Base-by-base conservation (phyloP, 2,888 invertebrate genomes). In the Gari tellinella region DNA sequence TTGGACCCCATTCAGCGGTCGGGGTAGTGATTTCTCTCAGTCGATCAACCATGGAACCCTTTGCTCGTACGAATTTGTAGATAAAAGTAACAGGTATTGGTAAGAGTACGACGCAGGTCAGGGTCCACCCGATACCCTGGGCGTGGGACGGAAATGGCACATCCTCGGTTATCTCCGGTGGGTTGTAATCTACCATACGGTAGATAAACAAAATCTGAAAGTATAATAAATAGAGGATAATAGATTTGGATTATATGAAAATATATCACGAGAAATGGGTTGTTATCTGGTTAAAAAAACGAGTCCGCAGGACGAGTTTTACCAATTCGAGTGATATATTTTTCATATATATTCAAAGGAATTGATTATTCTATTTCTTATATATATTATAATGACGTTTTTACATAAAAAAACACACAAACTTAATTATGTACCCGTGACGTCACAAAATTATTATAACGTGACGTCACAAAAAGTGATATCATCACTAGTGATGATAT, bases 51-150 rank as follows among this genome's bases (percentile, higher is more conserved):
- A 72, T 8, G 31, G 40, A 45, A 19, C 77, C 77, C 17, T 72
- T 46, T 2, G 77, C 68, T 17, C 17, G 26, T 43, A 51, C 61
- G 15, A 84, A 61, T 57, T 78, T 80, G 62, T 82, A 86, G 0
- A 87, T 1, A 46, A 87, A 86, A 51, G 76, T 83, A 3, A 85
- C 25, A 7, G 87, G 87, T 5, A 88, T 83, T 0, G 88, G 89
- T 17, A 76, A 56, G 31, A 88, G 65, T 1, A 84, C 87, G 4
- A 85, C 2, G n/a, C 25, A 57, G 0, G 85, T 72, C 2, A 89
- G 40, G 0, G 65, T 51, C 86, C 87, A 88, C 21, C 87, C 89
- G 37, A 87, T 82, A 2, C 53, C 61, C 68, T 88, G 89, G 2
- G 86, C 87, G 56, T 83, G 86, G 38, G 70, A 23, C 1, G 87